Evolutionary conservation across 2,797 vertebrate genomes (phyloP), one percentile per base, ranked within the genome.

Genomic region (Sternarchorhynchus goeldii): DNA sequence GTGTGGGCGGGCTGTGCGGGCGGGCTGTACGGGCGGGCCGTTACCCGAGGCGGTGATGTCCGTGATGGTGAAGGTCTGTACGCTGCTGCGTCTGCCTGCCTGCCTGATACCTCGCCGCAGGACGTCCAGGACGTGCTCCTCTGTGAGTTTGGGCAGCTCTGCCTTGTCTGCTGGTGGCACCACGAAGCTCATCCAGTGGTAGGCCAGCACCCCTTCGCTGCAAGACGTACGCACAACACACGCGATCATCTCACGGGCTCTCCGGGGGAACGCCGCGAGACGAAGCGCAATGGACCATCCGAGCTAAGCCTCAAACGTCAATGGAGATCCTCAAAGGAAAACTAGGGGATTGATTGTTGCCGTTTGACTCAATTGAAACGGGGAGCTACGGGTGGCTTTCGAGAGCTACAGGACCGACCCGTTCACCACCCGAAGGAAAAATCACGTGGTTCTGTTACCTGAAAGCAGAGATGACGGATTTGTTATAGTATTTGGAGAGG

Each of bases 121-220:
- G 0, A 72, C 41, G 1, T 90, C 78, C n/a, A 88, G 58, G 31
- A 94, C 80, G 0, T 88, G 89, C 16, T 91, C 86, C 74, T 93
- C 92, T 0, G 92, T 89, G 64, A 95, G 83, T 77, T 91, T 84
- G 0, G 89, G 87, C 56, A 89, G 20, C 0, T 88, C 1, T 67
- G 89, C 90, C 68, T 87, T 78, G 31, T 93, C 88, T 0, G 7
- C 1, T 0, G 41, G 36, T 6, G 93, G 93, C 73, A 94, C 67
- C 0, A 89, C 75, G 81, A 94, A 94, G 83, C 83, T 84, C 75
- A 86, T 88, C 93, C 93, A 94, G 81, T 90, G 89, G 84, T 93
- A 94, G 10, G 90, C 92, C 1, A 63, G 36, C 41, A 94, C 86
- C 14, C 93, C 93, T 79, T 93, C 92, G 45, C 94, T 94, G 87